Conservation (phyloP, 2,888 invertebrate genomes). For the Criorhina ranunculi region DNA sequence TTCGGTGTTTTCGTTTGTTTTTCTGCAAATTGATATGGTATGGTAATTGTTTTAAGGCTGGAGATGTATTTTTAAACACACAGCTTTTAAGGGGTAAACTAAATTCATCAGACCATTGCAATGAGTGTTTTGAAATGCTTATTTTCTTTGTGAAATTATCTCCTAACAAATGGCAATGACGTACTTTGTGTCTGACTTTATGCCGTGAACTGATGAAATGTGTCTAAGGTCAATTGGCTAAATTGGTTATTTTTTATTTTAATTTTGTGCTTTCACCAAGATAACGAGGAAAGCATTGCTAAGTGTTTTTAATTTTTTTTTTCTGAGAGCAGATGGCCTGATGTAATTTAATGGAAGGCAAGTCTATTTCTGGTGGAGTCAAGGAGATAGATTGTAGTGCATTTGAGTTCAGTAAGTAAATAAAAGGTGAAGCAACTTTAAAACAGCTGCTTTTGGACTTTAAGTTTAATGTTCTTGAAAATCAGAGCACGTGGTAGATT, state of each 20-base stretch:
- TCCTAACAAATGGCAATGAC: constrained; percentile 26
- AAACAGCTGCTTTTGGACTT: background rate
- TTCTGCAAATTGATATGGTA: constrained; percentile 53
- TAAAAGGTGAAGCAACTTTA: background rate
- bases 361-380: constrained; percentile 40
- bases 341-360: constrained; percentile 18
- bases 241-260: constrained; percentile 49
- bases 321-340: constrained; percentile 43
- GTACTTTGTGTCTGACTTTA: constrained; percentile 8
- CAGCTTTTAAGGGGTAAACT: constrained; percentile 16
- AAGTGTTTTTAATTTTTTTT: constrained; percentile 49
- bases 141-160: constrained; percentile 6
- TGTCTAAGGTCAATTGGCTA: constrained; percentile 62
- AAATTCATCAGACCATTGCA: background rate
- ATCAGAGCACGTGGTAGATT: background rate
- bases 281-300: constrained; percentile 42
- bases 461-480: background rate
- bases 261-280: constrained; percentile 30
- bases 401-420: constrained; percentile 18
- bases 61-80: constrained; percentile 16
- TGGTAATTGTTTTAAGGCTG: constrained; percentile 37
- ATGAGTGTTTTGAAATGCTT: constrained; percentile 13
- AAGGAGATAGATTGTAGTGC: constrained; percentile 1
- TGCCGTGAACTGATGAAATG: constrained; percentile 35
- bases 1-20: constrained; percentile 1